phyloP scores from a whole-genome alignment of 2,113 vertebrate species.

The Herpetotheres cachinnans region DNA sequence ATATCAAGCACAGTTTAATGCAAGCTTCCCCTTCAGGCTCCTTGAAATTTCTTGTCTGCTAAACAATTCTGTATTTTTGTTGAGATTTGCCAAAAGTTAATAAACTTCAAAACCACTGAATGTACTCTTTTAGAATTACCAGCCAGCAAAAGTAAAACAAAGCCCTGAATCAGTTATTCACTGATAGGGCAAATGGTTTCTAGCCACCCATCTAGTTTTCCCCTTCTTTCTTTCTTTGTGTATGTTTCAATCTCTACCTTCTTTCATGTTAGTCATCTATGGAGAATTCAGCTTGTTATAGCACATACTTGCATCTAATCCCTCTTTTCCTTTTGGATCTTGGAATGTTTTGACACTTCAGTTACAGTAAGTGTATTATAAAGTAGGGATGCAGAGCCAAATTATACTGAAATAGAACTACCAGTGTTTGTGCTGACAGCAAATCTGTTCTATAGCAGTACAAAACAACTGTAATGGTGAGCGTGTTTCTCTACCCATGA shows the following conservation, averaged over 20 bases:
- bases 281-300: not conserved
- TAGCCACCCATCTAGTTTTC: not conserved
- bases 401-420: not conserved
- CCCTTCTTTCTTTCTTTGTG: not conserved
- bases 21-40: not conserved
- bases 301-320: slow-evolving; percentile 17
- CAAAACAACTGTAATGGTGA: not conserved
- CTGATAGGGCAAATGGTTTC: not conserved
- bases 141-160: not conserved
- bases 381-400: not conserved
- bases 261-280: not conserved
- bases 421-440: not conserved
- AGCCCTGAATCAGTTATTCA: not conserved
- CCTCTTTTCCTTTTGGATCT: not conserved
- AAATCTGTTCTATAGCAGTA: not conserved
- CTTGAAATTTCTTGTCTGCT: not conserved
- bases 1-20: not conserved
- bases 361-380: not conserved
- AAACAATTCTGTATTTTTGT: not conserved
- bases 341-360: slow-evolving; percentile 15
- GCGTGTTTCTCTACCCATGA: not conserved
- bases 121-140: not conserved
- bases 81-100: not conserved
- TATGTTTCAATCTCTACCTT: not conserved
- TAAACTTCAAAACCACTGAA: not conserved